Percentiles rank a stretch among this genome's conserved stretches.
Evolutionary conservation across 2,113 vertebrate species (phyloP).

Genomic region (Morone saxatilis): DNA sequence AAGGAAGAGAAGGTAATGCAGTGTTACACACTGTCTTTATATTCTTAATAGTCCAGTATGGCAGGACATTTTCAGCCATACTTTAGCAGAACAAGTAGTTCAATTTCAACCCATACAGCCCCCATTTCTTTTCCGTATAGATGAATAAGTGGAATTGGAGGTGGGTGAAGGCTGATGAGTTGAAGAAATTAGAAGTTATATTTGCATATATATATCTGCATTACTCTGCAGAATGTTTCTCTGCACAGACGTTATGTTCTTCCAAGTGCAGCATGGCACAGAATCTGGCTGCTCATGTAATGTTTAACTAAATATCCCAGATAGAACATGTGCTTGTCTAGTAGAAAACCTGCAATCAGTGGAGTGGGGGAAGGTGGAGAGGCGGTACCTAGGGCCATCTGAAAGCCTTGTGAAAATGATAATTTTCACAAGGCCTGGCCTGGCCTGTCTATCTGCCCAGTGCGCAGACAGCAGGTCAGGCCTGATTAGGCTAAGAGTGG

Average conservation of each 20-base stretch:
- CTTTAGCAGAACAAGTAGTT: not conserved
- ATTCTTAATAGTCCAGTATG: not conserved
- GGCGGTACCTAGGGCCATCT: conserved; percentile 46
- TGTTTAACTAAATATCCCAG: conserved; percentile 70
- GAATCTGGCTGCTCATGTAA: conserved; percentile 61
- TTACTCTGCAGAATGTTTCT: not conserved
- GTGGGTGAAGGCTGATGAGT: not conserved
- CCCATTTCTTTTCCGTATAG: not conserved
- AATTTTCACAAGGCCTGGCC: conserved; percentile 36
- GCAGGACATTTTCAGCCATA: not conserved
- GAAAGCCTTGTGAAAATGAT: conserved; percentile 71
- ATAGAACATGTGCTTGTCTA: conserved; percentile 51
- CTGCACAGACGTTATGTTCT: conserved; percentile 1
- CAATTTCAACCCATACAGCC: not conserved
- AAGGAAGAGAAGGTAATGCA: conserved; percentile 78
- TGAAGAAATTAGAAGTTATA: not conserved
- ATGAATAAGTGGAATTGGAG: not conserved
- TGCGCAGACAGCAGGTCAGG: conserved; percentile 78
- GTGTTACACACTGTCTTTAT: not conserved
- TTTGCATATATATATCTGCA: not conserved
- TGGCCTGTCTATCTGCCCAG: conserved; percentile 65
- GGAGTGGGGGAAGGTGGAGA: conserved; percentile 52
- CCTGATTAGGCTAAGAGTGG: conserved; percentile 85
- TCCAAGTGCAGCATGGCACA: conserved; percentile 22
- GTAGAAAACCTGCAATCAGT: conserved; percentile 63